Evolutionary conservation across 1,140 invertebrate genomes (phyloP), one percentile per base, ranked within the genome.

Genomic region (Hyles euphorbiae): DNA sequence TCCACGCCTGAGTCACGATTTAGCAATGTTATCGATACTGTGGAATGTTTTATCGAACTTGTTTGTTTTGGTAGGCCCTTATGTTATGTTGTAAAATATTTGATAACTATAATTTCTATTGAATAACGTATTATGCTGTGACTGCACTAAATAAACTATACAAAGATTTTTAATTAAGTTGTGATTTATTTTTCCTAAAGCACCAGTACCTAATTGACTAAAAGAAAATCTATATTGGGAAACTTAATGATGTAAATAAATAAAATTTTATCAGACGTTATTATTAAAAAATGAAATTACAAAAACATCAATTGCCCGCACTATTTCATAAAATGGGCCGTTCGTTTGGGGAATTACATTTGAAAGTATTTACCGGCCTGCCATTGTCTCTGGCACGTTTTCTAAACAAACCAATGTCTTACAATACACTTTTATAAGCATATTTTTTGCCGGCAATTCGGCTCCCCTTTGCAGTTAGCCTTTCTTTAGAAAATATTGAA

Each of bases 21-120:
- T 53, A 63, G 66, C 58, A 68, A 72, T 71, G 69, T 71, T 70
- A 67, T 70, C 62, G 62, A 65, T 66, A 68, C 43, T 43, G 52
- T 50, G 65, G 63, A 67, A 63, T 64, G 57, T 61, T 57, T 65
- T 71, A 60, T 69, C 55, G 65, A 63, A 57, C 57, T 53, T 63
- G 56, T 68, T 70, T 65, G 58, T 65, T 65, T 68, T 67, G 68
- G 64, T 63, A 65, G 52, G 61, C 36, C 36, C 5, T 61, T 44
- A 33, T 53, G 44, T 63, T 51, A 53, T 59, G 54, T 53, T 59
- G 45, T 49, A 46, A 54, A 34, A 36, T 53, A 36, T 53, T 12
- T 36, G 46, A 33, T 53, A 43, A 22, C 22, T 22, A 22, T 22
- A 22, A 22, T 22, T 22, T 22, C 22, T 22, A 22, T 22, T 22